These are phyloP conservation scores for Spermophilus dauricus DNA, from an alignment of 2,113 vertebrate genomes.

Conservation along the genomic window DNA sequence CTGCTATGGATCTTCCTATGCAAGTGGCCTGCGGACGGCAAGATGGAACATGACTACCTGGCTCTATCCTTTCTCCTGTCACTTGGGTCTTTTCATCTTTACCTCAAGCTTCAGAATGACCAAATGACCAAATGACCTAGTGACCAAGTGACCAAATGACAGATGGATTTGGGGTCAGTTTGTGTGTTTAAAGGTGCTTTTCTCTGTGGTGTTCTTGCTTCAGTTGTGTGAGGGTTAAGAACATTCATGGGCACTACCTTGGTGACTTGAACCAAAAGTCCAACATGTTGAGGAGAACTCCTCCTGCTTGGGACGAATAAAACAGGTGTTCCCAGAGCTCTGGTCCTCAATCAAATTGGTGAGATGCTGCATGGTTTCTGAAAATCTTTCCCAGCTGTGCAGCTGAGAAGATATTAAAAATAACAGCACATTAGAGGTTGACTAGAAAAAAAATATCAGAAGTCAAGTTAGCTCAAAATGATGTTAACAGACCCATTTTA, in stretches of 20 bases:
- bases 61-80: neutral
- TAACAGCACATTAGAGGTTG: slow-evolving; percentile 58
- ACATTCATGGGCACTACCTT: neutral
- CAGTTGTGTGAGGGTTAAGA: neutral
- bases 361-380: neutral
- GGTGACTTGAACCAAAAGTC: neutral
- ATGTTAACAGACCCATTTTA: slow-evolving; percentile 61
- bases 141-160: neutral
- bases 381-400: neutral
- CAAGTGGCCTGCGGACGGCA: rapidly evolving
- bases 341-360: neutral
- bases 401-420: slow-evolving; percentile 66
- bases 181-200: neutral
- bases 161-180: neutral
- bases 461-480: slow-evolving; percentile 50
- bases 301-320: neutral
- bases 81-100: neutral
- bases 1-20: neutral
- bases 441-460: neutral
- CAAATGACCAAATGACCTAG: neutral
- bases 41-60: rapidly evolving
- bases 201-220: neutral
- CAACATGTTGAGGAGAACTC: neutral
- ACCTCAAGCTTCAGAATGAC: neutral
- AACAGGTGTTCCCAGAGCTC: neutral